phyloP scores from a whole-genome alignment of 2,888 invertebrate species.

The Saturnia japonica region DNA sequence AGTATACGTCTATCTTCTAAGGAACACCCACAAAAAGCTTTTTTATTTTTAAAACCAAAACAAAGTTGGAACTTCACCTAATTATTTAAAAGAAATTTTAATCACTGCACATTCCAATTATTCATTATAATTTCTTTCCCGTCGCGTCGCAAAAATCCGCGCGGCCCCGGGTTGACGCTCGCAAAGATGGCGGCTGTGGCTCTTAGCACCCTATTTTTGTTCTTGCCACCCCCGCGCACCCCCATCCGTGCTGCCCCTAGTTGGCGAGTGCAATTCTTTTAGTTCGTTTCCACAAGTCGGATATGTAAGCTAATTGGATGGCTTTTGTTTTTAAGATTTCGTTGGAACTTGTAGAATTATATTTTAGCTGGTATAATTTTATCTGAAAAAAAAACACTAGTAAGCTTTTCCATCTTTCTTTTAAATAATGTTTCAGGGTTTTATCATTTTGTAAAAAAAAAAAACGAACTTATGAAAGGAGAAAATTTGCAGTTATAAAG shows the following conservation, averaged over 20 bases:
- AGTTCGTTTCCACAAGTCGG: slow-evolving; percentile 16
- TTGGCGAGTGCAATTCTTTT: slow-evolving; percentile 11
- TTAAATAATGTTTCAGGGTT: no score
- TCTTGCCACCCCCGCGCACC: slow-evolving; percentile 64
- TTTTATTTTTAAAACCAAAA: no score
- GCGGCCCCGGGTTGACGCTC: slow-evolving; percentile 16
- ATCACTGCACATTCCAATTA: background rate
- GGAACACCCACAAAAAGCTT: no score
- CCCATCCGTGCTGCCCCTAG: slow-evolving; percentile 20
- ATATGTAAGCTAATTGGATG: slow-evolving; percentile 13
- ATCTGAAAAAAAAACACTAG: no score
- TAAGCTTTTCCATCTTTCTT: no score
- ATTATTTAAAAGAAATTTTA: background rate
- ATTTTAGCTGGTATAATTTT: background rate
- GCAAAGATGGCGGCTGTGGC: slow-evolving; percentile 66
- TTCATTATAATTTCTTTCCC: background rate
- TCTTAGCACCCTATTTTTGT: slow-evolving; percentile 77
- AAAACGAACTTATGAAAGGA: no score
- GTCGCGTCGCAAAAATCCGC: background rate
- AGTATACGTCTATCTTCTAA: no score
- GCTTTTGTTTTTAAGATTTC: slow-evolving; percentile 14
- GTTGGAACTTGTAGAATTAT: background rate
- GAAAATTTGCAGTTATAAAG: no score
- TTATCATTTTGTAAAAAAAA: no score
- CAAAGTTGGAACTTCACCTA: background rate